Conservation (phyloP, 2,888 invertebrate genomes). For the Ceriagrion tenellum region DNA sequence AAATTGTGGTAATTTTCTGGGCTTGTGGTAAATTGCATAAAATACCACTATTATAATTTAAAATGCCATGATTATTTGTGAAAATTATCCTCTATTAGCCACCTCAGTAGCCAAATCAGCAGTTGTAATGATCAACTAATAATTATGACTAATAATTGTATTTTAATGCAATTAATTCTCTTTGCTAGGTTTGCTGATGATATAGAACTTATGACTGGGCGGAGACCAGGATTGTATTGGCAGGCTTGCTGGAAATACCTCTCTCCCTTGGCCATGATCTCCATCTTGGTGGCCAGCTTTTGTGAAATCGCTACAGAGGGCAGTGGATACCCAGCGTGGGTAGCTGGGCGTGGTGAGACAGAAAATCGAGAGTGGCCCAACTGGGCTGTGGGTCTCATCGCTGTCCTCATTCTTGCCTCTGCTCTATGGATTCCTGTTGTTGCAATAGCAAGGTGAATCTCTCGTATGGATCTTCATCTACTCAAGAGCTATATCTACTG, state of each 20-base stretch:
- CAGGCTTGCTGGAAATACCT: slow-evolving; percentile 96
- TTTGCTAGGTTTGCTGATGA: slow-evolving; percentile 91
- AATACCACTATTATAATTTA: too few relatives aligned
- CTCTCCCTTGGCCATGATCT: slow-evolving; percentile 93
- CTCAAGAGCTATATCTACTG: not conserved
- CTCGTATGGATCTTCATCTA: not conserved
- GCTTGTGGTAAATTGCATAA: too few relatives aligned
- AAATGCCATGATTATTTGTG: too few relatives aligned
- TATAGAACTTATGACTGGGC: slow-evolving; percentile 96
- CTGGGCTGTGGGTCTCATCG: slow-evolving; percentile 89
- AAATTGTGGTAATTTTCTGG: too few relatives aligned
- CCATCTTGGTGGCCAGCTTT: slow-evolving; percentile 91
- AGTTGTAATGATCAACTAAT: too few relatives aligned
- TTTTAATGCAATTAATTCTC: not conserved
- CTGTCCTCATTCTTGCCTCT: slow-evolving; percentile 87
- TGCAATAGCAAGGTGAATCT: slow-evolving; percentile 87
- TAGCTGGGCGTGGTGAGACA: slow-evolving; percentile 85
- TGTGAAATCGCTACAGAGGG: slow-evolving; percentile 89
- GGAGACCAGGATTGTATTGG: slow-evolving; percentile 93
- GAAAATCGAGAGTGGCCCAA: slow-evolving; percentile 91
- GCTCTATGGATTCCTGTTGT: slow-evolving; percentile 93
- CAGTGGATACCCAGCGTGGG: slow-evolving; percentile 93
- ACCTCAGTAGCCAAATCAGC: too few relatives aligned
- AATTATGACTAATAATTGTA: too few relatives aligned
- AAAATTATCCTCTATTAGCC: too few relatives aligned